Percentiles rank a stretch among this genome's conserved stretches.
Evolutionary conservation across 2,113 vertebrate genomes (phyloP).

Genomic region (Mugil cephalus): DNA sequence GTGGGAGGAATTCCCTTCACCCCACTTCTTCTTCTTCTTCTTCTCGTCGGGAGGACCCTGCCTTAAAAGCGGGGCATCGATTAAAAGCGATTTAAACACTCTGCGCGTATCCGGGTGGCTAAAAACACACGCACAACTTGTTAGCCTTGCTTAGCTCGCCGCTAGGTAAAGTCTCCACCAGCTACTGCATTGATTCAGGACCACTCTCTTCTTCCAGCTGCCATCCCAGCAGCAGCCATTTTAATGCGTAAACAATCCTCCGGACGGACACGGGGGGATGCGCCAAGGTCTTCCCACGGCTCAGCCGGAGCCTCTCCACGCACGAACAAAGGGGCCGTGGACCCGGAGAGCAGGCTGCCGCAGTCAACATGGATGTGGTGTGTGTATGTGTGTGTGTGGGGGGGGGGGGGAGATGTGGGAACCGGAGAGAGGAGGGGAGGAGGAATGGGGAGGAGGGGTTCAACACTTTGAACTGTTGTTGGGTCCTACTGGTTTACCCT

Average conservation of each 20-base stretch:
- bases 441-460: too few relatives aligned
- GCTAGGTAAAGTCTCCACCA: slow-evolving; percentile 31
- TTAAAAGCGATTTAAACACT: slow-evolving; percentile 6
- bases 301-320: slow-evolving; percentile 4
- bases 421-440: slow-evolving; percentile 46
- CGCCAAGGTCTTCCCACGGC: slow-evolving; percentile 23
- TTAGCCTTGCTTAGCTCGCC: slow-evolving; percentile 53
- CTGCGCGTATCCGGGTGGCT: not conserved
- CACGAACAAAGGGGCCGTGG: slow-evolving; percentile 53
- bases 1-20: slow-evolving; percentile 65
- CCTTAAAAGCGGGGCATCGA: slow-evolving; percentile 42
- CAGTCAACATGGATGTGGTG: slow-evolving; percentile 75
- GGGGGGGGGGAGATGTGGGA: slow-evolving; percentile 49
- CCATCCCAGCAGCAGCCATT: slow-evolving; percentile 83
- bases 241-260: slow-evolving; percentile 82
- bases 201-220: slow-evolving; percentile 57
- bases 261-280: slow-evolving; percentile 27
- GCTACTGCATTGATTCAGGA: slow-evolving; percentile 61
- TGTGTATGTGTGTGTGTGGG: too few relatives aligned
- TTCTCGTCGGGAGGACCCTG: slow-evolving; percentile 47
- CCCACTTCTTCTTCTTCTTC: slow-evolving; percentile 52
- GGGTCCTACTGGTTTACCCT: slow-evolving; percentile 5
- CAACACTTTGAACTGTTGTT: slow-evolving; percentile 54
- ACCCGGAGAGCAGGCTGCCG: slow-evolving; percentile 56
- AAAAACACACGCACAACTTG: slow-evolving; percentile 8